Conservation (phyloP, 2,113 vertebrate genomes). For the Gracilinanus agilis region DNA sequence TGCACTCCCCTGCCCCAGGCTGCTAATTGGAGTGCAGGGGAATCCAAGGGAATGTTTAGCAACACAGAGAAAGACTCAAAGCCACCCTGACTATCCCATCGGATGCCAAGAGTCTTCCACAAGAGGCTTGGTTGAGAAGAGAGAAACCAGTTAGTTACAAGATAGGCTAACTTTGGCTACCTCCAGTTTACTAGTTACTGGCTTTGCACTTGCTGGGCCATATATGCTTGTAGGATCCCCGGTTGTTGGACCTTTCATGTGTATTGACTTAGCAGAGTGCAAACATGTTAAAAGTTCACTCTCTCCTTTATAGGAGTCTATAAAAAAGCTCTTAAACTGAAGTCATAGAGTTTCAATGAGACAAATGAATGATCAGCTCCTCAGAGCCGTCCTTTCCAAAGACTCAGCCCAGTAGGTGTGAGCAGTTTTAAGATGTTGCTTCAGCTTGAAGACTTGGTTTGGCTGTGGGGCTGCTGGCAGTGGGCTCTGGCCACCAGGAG, state of each 20-base stretch:
- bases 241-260: conserved; percentile 82
- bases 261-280: conserved; percentile 86
- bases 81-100: not conserved
- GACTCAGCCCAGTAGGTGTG: conserved; percentile 68
- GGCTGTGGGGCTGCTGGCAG: conserved; percentile 30
- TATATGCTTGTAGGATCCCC: conserved; percentile 75
- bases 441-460: conserved; percentile 55
- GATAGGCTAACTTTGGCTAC: conserved; percentile 48
- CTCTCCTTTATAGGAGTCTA: conserved; percentile 89
- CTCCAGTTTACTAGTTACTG: conserved; percentile 66
- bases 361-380: conserved; percentile 80
- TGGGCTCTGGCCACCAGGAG: not conserved
- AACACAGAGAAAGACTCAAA: not conserved
- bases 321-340: conserved; percentile 90
- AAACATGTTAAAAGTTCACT: conserved; percentile 88
- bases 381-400: conserved; percentile 32
- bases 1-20: conserved; percentile 5
- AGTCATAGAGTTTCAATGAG: conserved; percentile 85
- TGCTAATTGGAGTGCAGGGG: not conserved
- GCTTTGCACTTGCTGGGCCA: conserved; percentile 72
- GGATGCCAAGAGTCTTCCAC: not conserved
- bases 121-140: not conserved
- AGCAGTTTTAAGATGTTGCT: conserved; percentile 73
- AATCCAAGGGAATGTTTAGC: not conserved
- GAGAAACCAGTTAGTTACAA: conserved; percentile 51